Conservation (phyloP, 1,140 invertebrate species). For the Penaeus japonicus region DNA sequence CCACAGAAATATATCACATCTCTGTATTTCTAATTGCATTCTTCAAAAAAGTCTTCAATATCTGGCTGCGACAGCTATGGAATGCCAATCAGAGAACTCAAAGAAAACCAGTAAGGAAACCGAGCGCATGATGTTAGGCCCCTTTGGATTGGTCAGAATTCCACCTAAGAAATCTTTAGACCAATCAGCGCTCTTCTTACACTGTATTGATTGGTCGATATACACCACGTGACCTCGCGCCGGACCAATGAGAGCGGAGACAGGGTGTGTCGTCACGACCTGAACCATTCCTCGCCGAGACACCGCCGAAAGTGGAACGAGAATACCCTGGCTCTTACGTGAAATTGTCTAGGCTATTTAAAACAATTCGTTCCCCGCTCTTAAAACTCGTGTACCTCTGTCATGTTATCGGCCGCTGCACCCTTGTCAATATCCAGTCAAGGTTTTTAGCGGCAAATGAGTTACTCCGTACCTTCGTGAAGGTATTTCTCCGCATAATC, state of each 20-base stretch:
- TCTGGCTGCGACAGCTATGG: too few relatives aligned
- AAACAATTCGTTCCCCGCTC: background rate
- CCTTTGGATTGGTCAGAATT: too few relatives aligned
- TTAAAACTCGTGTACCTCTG: background rate
- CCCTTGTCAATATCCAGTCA: background rate
- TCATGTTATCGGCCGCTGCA: background rate
- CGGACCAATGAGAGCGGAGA: background rate
- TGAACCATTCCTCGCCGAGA: background rate
- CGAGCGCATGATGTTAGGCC: too few relatives aligned
- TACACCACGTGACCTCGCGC: background rate
- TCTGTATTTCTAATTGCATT: too few relatives aligned
- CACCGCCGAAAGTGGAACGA: background rate
- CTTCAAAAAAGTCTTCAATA: too few relatives aligned
- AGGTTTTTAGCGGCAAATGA: slow-evolving; percentile 7
- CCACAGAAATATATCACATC: too few relatives aligned
- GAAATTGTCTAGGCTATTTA: background rate
- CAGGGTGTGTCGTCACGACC: background rate
- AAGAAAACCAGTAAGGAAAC: too few relatives aligned
- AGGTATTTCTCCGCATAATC: background rate
- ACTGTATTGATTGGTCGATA: background rate
- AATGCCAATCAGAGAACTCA: too few relatives aligned
- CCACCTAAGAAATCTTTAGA: background rate
- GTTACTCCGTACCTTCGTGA: background rate
- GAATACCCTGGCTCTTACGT: background rate
- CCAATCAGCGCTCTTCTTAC: background rate